Conservation (phyloP, 2,888 invertebrate genomes). For the Polylopha cassiicola region DNA sequence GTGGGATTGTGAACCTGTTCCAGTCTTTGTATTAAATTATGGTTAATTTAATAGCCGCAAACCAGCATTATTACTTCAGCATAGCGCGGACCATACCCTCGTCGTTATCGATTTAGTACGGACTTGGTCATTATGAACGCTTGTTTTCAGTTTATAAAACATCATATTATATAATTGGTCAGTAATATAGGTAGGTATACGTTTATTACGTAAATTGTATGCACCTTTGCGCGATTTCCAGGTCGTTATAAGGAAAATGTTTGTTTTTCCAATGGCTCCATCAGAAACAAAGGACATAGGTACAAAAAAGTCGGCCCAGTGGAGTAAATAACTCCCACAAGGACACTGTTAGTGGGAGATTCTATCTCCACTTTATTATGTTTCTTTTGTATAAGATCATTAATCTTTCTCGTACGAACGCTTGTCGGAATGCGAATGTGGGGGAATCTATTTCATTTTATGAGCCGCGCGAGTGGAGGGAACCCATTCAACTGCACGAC, state of each 20-base stretch:
- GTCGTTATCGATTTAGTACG: slow-evolving; percentile 52
- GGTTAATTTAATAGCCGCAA: slow-evolving; percentile 37
- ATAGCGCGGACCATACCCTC: slow-evolving; percentile 31
- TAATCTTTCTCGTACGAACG: slow-evolving; percentile 78
- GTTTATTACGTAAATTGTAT: slow-evolving; percentile 17
- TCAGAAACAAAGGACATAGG: slow-evolving; percentile 63
- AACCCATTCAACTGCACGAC: slow-evolving; percentile 72
- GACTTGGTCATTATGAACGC: slow-evolving; percentile 37
- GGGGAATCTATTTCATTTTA: slow-evolving; percentile 78
- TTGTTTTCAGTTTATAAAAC: slow-evolving; percentile 34
- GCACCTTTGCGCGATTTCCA: slow-evolving; percentile 15
- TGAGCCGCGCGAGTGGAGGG: slow-evolving; percentile 72
- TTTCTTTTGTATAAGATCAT: slow-evolving; percentile 75
- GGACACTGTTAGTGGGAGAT: slow-evolving; percentile 77
- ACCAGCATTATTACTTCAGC: slow-evolving; percentile 31
- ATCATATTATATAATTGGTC: slow-evolving; percentile 27
- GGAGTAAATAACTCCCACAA: slow-evolving; percentile 75
- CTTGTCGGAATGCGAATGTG: slow-evolving; percentile 78
- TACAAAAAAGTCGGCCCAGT: slow-evolving; percentile 68
- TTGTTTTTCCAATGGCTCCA: slow-evolving; percentile 44
- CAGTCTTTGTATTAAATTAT: slow-evolving; percentile 33
- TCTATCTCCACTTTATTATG: slow-evolving; percentile 77
- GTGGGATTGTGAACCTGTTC: slow-evolving; percentile 30
- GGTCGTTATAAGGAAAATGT: slow-evolving; percentile 21
- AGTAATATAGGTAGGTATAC: slow-evolving; percentile 10